Conservation (phyloP, 2,888 invertebrate genomes). For the Pseudococcus longispinus region DNA sequence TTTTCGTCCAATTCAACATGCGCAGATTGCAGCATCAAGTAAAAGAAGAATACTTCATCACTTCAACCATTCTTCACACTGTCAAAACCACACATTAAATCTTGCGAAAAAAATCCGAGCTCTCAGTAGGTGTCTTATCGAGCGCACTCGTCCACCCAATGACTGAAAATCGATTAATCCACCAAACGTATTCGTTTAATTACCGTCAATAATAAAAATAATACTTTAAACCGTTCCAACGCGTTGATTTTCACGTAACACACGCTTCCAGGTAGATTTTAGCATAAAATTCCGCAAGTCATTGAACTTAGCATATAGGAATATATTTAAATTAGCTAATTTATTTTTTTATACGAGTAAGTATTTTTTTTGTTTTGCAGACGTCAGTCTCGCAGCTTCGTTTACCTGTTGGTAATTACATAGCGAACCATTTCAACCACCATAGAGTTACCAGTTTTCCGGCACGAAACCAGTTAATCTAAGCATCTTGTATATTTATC, state of each 20-base stretch:
- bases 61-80: neutral
- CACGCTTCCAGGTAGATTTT: neutral
- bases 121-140: neutral
- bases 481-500: neutral
- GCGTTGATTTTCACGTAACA: neutral
- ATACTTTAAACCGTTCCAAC: neutral
- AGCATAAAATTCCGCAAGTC: slow-evolving; percentile 27
- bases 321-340: slow-evolving; percentile 12
- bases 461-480: slow-evolving; percentile 31
- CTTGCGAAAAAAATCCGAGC: neutral
- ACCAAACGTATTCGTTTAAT: neutral
- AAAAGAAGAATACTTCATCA: neutral
- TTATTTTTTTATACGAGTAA: neutral
- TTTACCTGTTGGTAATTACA: neutral
- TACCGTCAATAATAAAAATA: neutral
- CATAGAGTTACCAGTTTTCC: neutral
- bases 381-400: neutral
- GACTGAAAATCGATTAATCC: neutral
- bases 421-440: neutral
- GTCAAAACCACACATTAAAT: neutral
- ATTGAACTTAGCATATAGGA: neutral
- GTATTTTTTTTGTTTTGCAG: neutral
- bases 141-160: neutral
- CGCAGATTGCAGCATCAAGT: too few relatives aligned
- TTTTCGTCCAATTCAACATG: too few relatives aligned